Base-by-base conservation (phyloP, 1,140 invertebrate genomes). In the Rhizoglyphus robini region DNA sequence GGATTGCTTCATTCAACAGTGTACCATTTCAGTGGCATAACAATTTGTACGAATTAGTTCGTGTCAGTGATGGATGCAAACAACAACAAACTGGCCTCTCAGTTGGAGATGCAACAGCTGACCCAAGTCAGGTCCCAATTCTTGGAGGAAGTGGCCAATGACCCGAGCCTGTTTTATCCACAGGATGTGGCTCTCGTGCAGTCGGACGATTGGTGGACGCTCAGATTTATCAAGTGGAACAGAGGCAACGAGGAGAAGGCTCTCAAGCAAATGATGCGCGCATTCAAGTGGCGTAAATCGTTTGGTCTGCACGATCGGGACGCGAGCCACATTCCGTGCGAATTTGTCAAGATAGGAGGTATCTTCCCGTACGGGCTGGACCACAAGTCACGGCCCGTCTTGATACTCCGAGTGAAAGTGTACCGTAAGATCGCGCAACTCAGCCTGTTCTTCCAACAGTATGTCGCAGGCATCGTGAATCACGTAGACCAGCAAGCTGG, bases 221-320 rank as follows among this genome's bases (percentile, higher is more conserved):
- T 74, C 64, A 75, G 85, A 51, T 90, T 88, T 73, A 75, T 90
- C 29, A 78, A 84, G 67, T 83, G 85, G 73, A 75, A 81, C 70
- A 20, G 25, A 5, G 75, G 76, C 38, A 80, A 86, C 66, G 69
- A 83, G 70, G 77, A 83, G 69, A 73, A 81, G 65, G 80, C 88
- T 0, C 74, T 86, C 1, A 80, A 83, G 20, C 88, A 92, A 83
- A 75, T 93, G 1, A 87, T 86, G 81, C 84, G 87, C 3, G 83
- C 86, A 32, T 82, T 88, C 67, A 80, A 82, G 68, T 96, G 91
- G 89, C 81, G 91, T 66, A 87, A 85, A 76, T 83, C 83, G 41
- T 83, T 85, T 71, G 84, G 84, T 1, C 80, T 86, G 2, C 90
- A 90, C 25, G 20, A 41, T 4, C 34, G 64, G 11, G 23, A 48